These are phyloP conservation scores for Lepetodrilus schrolli DNA, from an alignment of 2,888 invertebrate species.

Conservation along the genomic window DNA sequence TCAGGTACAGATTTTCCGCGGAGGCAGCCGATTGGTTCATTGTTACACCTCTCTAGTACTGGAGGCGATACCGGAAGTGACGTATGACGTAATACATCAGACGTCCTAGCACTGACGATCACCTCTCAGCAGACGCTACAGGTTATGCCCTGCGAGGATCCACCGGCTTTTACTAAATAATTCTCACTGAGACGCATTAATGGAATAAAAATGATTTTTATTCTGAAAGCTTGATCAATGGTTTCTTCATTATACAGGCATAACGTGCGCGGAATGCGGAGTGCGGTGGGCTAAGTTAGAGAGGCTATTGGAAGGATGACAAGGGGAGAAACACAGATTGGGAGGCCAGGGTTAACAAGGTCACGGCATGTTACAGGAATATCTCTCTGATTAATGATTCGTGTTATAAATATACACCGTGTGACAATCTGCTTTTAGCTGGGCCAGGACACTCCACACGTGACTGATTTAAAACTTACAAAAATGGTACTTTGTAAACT, in stretches of 20 bases:
- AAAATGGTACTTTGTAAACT: no score
- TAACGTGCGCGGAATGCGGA: constrained; percentile 11
- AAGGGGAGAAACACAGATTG: not conserved
- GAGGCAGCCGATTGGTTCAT: no score
- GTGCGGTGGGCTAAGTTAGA: not conserved
- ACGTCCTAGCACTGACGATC: not conserved
- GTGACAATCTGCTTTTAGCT: no score
- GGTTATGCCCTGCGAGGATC: not conserved
- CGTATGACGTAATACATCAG: not conserved
- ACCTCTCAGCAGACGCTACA: no score
- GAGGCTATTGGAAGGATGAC: constrained; percentile 6
- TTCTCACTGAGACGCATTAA: constrained; percentile 15
- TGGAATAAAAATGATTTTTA: constrained; percentile 26
- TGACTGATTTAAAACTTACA: no score
- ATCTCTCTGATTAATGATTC: not conserved
- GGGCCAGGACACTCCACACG: no score
- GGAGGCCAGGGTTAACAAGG: not conserved
- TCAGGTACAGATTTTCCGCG: no score
- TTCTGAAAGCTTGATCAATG: constrained; percentile 23
- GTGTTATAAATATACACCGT: constrained; percentile 5
- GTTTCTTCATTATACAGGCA: not conserved
- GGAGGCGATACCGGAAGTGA: not conserved
- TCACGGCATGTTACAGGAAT: not conserved
- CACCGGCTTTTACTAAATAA: constrained; percentile 1
- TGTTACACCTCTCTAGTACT: not conserved